Evolutionary conservation across 2,888 invertebrate species (phyloP).

Genomic region (Diaphora mendica): DNA sequence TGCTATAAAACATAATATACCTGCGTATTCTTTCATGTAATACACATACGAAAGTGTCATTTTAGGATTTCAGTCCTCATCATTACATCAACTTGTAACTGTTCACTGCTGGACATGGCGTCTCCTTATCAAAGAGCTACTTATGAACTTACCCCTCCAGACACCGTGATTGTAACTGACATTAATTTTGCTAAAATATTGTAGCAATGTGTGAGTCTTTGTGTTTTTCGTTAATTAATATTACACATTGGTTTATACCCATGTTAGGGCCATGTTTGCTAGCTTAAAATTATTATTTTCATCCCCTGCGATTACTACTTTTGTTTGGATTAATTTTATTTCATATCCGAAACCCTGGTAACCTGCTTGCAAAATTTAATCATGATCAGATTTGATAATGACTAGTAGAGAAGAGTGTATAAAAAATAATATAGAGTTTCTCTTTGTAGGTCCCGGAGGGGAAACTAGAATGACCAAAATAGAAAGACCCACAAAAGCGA

Average conservation of each 20-base stretch:
- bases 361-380: not conserved
- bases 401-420: not conserved
- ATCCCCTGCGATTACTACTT: not conserved
- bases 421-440: slow-evolving; percentile 48
- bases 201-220: not conserved
- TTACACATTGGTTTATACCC: not conserved
- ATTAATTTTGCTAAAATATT: not conserved
- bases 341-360: not conserved
- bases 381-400: not conserved
- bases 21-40: too few relatives aligned
- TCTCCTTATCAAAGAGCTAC: not conserved
- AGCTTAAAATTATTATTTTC: not conserved
- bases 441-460: slow-evolving; percentile 57
- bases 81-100: too few relatives aligned
- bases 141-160: not conserved
- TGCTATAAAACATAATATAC: not conserved
- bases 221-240: not conserved
- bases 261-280: not conserved
- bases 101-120: too few relatives aligned
- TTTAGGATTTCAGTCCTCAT: too few relatives aligned
- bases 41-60: too few relatives aligned
- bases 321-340: not conserved
- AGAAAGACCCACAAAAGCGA: slow-evolving; percentile 45
- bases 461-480: slow-evolving; percentile 55
- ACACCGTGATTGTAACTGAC: not conserved